A percentile compares a stretch with the other conserved stretches of the same genome.
phyloP scores from a whole-genome alignment of 2,888 invertebrate genomes.

The Meiosimyza platycephala region DNA sequence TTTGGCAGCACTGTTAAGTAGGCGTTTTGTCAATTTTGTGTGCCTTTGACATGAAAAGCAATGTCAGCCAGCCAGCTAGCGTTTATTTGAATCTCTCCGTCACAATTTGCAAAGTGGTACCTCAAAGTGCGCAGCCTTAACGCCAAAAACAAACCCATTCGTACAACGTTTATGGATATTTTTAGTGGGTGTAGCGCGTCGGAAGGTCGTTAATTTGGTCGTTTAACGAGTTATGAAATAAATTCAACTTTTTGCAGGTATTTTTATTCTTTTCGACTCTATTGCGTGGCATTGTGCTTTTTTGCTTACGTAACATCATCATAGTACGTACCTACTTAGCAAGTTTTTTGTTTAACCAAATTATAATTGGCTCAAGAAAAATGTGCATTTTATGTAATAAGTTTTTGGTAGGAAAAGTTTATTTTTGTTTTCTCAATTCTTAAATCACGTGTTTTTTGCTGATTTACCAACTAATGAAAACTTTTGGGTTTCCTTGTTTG shows the following conservation, averaged over 20 bases:
- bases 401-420: too few species aligned
- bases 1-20: conserved; percentile 35
- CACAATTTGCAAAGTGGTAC: neutral
- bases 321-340: neutral
- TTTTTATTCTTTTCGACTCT: neutral
- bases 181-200: neutral
- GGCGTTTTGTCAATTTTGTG: conserved; percentile 35
- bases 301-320: neutral
- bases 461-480: too few species aligned
- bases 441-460: too few species aligned
- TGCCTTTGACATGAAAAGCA: conserved; percentile 27
- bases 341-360: neutral
- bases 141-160: neutral
- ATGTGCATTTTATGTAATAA: too few species aligned
- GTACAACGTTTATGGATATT: neutral
- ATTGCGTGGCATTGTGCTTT: conserved; percentile 8
- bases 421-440: too few species aligned
- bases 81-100: neutral
- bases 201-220: conserved; percentile 25
- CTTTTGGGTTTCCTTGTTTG: too few species aligned
- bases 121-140: conserved; percentile 7
- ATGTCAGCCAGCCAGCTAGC: neutral
- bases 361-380: conserved; percentile 18
- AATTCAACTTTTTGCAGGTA: conserved; percentile 23
- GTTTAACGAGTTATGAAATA: conserved; percentile 29